These are phyloP conservation scores for Cotesia glomerata DNA, from an alignment of 1,140 invertebrate species.

Conservation along the genomic window DNA sequence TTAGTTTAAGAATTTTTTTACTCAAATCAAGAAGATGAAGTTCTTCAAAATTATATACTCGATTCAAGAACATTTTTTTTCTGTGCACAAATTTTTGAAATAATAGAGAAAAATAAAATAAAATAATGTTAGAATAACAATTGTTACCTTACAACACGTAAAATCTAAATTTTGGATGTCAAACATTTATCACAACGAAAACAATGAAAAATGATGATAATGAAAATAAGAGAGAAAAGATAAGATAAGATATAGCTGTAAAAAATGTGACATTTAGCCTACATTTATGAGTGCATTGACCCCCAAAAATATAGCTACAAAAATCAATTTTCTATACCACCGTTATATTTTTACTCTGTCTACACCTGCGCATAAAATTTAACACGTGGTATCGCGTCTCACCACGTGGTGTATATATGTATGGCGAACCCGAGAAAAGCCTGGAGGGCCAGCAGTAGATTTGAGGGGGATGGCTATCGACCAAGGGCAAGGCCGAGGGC, in stretches of 20 bases:
- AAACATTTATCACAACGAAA: too few species aligned
- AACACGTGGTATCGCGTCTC: neutral
- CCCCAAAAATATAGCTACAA: conserved; percentile 22
- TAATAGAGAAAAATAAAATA: too few species aligned
- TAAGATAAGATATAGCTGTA: neutral
- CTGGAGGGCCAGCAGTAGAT: neutral
- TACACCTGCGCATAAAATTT: conserved; percentile 42
- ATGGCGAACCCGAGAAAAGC: conserved; percentile 36
- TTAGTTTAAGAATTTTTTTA: too few species aligned
- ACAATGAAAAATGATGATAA: too few species aligned
- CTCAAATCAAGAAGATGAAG: too few species aligned
- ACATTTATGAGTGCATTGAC: conserved; percentile 47
- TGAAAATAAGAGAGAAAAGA: neutral
- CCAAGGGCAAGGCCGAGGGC: conserved; percentile 61
- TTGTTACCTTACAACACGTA: too few species aligned
- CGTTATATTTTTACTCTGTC: conserved; percentile 15
- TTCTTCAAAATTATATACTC: too few species aligned
- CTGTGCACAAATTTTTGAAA: too few species aligned
- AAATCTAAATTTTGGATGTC: too few species aligned
- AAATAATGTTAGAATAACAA: too few species aligned
- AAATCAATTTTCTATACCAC: conserved; percentile 4
- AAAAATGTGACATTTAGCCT: conserved; percentile 47
- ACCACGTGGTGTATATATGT: conserved; percentile 51
- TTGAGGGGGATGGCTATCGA: conserved; percentile 55
- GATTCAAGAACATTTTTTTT: too few species aligned